Conservation (phyloP, 30 jellyfish, hydroid and myxozoan genomes). For the Sanderia malayensis region DNA sequence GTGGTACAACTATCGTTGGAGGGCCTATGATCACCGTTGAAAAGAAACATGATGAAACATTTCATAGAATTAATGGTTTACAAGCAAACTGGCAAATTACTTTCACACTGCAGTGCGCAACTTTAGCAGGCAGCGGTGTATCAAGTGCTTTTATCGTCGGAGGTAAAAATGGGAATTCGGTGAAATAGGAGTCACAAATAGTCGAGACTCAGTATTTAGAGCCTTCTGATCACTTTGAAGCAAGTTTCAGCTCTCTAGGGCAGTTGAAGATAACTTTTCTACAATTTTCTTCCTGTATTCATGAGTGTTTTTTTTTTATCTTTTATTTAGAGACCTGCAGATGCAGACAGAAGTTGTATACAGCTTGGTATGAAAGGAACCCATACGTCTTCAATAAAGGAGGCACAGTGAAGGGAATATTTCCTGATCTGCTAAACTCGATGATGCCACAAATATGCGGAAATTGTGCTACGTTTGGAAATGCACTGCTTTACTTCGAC, state of each 20-base stretch:
- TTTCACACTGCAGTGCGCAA: slow-evolving; percentile 24
- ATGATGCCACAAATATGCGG: slow-evolving; percentile 61
- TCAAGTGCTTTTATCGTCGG: slow-evolving; percentile 29
- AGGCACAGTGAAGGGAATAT: slow-evolving; percentile 38
- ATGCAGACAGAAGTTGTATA: slow-evolving; percentile 43
- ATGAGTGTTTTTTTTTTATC: too few species aligned
- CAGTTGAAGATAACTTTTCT: too few species aligned
- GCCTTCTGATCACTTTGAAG: too few species aligned
- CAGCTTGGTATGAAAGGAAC: slow-evolving; percentile 52
- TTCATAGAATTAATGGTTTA: slow-evolving; percentile 39
- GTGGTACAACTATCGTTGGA: slow-evolving; percentile 21
- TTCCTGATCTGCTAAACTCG: slow-evolving; percentile 36
- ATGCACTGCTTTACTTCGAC: slow-evolving; percentile 34
- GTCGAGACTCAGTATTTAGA: too few species aligned
- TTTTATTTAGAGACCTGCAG: slow-evolving; percentile 64
- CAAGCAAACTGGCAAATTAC: slow-evolving; percentile 41
- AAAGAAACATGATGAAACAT: slow-evolving; percentile 14
- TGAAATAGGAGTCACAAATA: too few species aligned
- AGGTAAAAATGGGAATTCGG: too few species aligned
- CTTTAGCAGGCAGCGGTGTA: slow-evolving; percentile 46
- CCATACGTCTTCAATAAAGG: slow-evolving; percentile 46
- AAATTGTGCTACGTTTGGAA: slow-evolving; percentile 34
- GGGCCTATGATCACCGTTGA: slow-evolving; percentile 15
- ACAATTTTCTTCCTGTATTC: too few species aligned
- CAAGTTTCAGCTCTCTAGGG: too few species aligned